Percentiles rank a stretch among this genome's conserved stretches.
Conservation (phyloP, 2,888 invertebrate genomes). For the Zele albiditarsus region DNA sequence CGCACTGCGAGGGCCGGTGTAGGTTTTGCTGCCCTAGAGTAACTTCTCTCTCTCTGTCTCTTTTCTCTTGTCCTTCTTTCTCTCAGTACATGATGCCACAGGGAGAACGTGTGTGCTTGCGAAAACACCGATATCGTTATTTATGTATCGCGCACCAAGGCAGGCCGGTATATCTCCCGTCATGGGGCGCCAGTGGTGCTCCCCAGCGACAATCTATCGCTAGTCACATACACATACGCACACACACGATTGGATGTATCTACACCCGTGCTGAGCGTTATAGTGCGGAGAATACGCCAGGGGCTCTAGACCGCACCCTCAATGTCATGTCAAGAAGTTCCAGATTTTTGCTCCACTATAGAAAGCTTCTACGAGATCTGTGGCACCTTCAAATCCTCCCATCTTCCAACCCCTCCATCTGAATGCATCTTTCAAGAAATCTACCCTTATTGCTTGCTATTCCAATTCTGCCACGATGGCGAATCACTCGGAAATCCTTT, state of each 20-base stretch:
- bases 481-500: slow-evolving; percentile 46
- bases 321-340: slow-evolving; percentile 18
- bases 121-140: slow-evolving; percentile 70
- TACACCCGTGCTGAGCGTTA: neutral
- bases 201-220: slow-evolving; percentile 31
- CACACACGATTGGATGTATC: slow-evolving; percentile 2
- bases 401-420: neutral
- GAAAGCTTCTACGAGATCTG: neutral
- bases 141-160: slow-evolving; percentile 66
- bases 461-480: neutral
- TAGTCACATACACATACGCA: neutral
- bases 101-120: slow-evolving; percentile 58
- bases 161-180: slow-evolving; percentile 38
- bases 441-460: slow-evolving; percentile 1
- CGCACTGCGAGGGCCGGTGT: slow-evolving; percentile 51
- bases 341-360: slow-evolving; percentile 22
- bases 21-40: slow-evolving; percentile 52
- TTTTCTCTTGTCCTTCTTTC: neutral
- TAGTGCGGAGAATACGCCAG: neutral
- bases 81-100: slow-evolving; percentile 54
- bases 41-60: slow-evolving; percentile 37
- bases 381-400: neutral
- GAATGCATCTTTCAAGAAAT: slow-evolving; percentile 28
- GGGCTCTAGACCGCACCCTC: neutral
- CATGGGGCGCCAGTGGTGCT: slow-evolving; percentile 20